Base-by-base conservation (phyloP, 2,113 vertebrate genomes). In the Leucopternis melanops region DNA sequence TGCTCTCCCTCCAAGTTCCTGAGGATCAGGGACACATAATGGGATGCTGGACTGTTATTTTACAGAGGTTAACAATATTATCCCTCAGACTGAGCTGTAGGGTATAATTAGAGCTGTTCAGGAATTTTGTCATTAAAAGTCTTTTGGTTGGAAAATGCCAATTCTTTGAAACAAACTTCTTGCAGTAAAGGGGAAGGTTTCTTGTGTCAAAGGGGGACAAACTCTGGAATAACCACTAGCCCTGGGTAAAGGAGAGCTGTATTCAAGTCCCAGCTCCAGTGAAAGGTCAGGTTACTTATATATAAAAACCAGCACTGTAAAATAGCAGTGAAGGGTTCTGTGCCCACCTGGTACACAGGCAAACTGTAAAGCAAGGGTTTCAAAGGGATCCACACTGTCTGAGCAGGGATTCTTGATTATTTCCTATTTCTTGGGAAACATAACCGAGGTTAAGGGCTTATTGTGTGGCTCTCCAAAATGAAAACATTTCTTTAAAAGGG, bases 91-190 rank as follows among this genome's bases (percentile, higher is more conserved):
- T 52, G 55, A 95, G 57, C 47, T 3, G 2, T 3, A 42, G 79
- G 75, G 67, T 92, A 29, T 92, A 86, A 81, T 92, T 96, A 92
- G 70, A 95, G 61, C 77, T 94, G 78, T 79, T 91, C 55, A 89
- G 94, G 81, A 97, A 82, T 95, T 94, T 44, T 69, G 73, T 94
- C 70, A 69, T 93, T 94, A 67, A 54, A 95, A 85, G 25, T 44
- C 36, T 79, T 94, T 69, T 65, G 89, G 90, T 78, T 71, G 86
- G 80, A 95, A 96, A 95, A 91, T 79, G 70, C 20, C 61, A 71
- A 2, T 72, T 89, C 84, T 55, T 95, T 78, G 86, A 78, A 93
- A 88, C 12, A 70, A 90, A 22, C 27, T 72, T 88, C 63, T 59
- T 45, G 15, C 78, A 87, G 38, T 81, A 79, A 90, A 81, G 17